Base-by-base conservation (phyloP, 2,888 invertebrate species). In the Dynastes hyllus region DNA sequence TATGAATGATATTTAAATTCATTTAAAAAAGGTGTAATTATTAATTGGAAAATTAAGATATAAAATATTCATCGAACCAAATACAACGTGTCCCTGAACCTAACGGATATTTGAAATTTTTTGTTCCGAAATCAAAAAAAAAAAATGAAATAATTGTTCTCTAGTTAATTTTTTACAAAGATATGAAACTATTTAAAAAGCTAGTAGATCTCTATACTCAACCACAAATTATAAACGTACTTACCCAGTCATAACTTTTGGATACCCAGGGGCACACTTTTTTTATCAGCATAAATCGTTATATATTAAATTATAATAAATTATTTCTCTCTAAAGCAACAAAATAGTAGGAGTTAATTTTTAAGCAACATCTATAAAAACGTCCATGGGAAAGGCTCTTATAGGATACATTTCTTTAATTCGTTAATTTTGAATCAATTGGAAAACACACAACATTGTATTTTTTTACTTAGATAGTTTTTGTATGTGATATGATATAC, bases 401-500 rank as follows among this genome's bases (percentile, higher is more conserved):
- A 58, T 1, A 37, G 8, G 16, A 58, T 45, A 58, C 58, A 37
- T 37, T 16, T 22, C 22, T 61, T 73, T 22, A 50, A 16, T 75
- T 75, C 63, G 45, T 40, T 75, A 75, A 40, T 61, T 75, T 75
- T 22, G 16, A n/a, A 61, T 63, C 63, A 40, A 77, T 50, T 51
- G 37, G 63, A 67, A 77, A 67, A 69, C 58, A 67, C 55, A 16
- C 50, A 65, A 40, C 65, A 67, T 58, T 53, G 77, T 77, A 77
- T 77, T 78, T 78, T 78, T 78, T 78, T 73, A 73, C 73, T 78
- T 78, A 78, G 55, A 55, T 78, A 78, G 78, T 78, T 78, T 78
- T 78, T 78, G 63, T 65, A 58, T 78, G 73, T 65, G 71, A 78
- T 78, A 78, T 29, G 55, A 78, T 40, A 51, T 73, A 73, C 37